Evolutionary conservation across 2,113 vertebrate species (phyloP).

Genomic region (Pelecanoides urinatrix): DNA sequence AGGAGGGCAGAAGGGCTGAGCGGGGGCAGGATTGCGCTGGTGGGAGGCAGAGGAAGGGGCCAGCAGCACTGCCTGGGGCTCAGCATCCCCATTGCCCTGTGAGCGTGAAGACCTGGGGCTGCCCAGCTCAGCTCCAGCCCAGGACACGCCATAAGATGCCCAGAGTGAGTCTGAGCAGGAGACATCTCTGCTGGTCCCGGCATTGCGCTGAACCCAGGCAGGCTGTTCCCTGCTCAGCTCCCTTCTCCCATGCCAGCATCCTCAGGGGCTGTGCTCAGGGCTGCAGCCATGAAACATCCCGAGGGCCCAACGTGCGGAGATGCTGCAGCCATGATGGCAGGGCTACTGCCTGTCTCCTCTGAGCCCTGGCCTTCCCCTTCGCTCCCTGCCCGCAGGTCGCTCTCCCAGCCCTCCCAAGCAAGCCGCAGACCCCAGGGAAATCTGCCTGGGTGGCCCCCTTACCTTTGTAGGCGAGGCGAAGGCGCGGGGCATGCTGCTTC

Average conservation of each 20-base stretch:
- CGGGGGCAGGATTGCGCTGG: neutral
- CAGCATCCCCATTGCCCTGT: neutral
- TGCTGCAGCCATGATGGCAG: rapidly evolving
- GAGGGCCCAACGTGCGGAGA: rapidly evolving
- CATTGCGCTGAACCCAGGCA: neutral
- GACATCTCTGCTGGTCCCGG: neutral
- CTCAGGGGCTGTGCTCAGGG: neutral
- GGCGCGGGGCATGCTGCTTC: conserved; percentile 50
- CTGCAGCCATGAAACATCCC: neutral
- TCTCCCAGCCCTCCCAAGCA: neutral
- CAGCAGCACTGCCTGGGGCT: neutral
- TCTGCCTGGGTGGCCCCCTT: neutral
- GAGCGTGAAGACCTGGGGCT: neutral
- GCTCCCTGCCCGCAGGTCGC: neutral
- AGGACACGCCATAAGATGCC: neutral
- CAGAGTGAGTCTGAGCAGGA: neutral
- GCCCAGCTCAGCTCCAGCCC: neutral
- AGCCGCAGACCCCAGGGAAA: neutral
- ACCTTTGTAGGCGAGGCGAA: conserved; percentile 72
- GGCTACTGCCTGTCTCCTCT: neutral
- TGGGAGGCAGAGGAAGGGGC: neutral
- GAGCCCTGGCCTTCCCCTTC: neutral
- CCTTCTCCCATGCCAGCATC: neutral
- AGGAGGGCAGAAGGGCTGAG: neutral
- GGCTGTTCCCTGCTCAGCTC: neutral